Conservation (phyloP, 2,888 invertebrate genomes). For the Elysia crispata region DNA sequence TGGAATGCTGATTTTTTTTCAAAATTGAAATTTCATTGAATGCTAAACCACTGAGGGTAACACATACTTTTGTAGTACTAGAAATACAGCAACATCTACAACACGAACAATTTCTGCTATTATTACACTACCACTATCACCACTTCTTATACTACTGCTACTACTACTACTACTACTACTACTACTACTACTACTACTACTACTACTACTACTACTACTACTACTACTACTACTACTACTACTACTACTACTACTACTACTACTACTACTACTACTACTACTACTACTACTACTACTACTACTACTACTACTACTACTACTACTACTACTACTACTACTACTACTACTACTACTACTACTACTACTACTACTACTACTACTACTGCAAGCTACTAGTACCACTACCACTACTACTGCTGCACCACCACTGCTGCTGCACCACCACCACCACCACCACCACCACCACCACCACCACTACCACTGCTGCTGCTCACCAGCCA, state of each 20-base stretch:
- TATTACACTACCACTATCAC: not conserved
- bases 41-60: no score
- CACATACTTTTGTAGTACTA: no score
- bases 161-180: constrained; percentile 9
- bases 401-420: not conserved
- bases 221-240: not conserved
- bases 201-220: not conserved
- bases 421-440: not conserved
- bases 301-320: not conserved
- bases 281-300: constrained; percentile 25
- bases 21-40: no score
- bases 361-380: no score
- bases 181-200: not conserved
- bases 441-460: not conserved
- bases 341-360: not conserved
- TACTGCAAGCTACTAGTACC: not conserved
- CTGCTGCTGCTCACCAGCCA: not conserved
- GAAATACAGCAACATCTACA: no score
- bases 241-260: constrained; percentile 18
- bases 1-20: no score
- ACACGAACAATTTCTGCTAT: no score
- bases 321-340: not conserved
- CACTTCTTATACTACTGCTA: not conserved
- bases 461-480: not conserved
- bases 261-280: constrained; percentile 1